Evolutionary conservation across 2,888 invertebrate species (phyloP).

Genomic region (Ctenicera cuprea): DNA sequence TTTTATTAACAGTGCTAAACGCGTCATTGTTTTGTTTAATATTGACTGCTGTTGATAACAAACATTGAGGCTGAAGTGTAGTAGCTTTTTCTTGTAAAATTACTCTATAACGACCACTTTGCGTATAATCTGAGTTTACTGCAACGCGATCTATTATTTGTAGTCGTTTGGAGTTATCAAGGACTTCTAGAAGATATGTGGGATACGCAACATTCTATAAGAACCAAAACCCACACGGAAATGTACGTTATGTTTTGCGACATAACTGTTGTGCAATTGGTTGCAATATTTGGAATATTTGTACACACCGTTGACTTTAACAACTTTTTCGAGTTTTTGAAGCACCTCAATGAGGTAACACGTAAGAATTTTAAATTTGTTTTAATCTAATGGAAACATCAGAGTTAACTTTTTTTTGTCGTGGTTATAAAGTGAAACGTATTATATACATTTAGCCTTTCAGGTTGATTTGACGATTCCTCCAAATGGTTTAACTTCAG

Average conservation of each 20-base stretch:
- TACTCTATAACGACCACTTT: too few relatives aligned
- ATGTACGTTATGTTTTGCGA: conserved; percentile 14
- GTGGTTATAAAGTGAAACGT: too few relatives aligned
- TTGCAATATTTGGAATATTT: conserved; percentile 3
- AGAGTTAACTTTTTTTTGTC: too few relatives aligned
- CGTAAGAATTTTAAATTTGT: too few relatives aligned
- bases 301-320: neutral
- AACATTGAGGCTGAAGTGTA: too few relatives aligned
- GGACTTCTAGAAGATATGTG: neutral
- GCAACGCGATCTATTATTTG: too few relatives aligned
- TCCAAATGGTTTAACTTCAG: neutral
- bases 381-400: too few relatives aligned
- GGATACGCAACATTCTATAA: neutral
- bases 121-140: too few relatives aligned
- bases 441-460: neutral
- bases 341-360: neutral
- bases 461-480: neutral
- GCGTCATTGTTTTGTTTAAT: too few relatives aligned
- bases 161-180: neutral
- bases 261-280: neutral
- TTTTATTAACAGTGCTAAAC: too few relatives aligned
- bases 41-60: too few relatives aligned
- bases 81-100: too few relatives aligned
- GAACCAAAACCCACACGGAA: neutral
- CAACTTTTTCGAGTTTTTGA: neutral